Evolutionary conservation across 2,113 vertebrate species (phyloP).

Genomic region (Centropristis striata): DNA sequence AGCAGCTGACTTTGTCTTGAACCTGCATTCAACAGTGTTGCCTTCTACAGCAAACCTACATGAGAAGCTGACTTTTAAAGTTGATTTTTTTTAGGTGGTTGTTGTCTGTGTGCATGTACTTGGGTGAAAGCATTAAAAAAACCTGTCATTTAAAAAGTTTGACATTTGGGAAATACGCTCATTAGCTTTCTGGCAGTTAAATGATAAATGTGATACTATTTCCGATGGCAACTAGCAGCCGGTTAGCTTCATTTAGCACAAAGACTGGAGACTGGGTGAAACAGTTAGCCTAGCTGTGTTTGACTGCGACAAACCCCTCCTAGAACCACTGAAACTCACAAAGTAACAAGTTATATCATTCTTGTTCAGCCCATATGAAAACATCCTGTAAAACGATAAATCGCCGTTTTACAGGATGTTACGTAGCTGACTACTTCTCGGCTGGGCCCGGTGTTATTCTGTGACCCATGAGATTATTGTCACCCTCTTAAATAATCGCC

Average conservation of each 20-base stretch:
- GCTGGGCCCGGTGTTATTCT: background rate
- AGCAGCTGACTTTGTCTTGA: slow-evolving; percentile 55
- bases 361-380: background rate
- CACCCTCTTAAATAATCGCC: too few relatives aligned
- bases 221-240: background rate
- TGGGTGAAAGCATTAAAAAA: slow-evolving; percentile 49
- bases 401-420: background rate
- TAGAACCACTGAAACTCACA: background rate
- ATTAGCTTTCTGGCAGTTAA: background rate
- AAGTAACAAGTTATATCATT: too few relatives aligned
- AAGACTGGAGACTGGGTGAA: background rate
- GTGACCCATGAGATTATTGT: background rate
- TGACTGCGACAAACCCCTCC: background rate
- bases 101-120: slow-evolving; percentile 62
- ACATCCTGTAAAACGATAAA: background rate
- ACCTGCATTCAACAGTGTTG: slow-evolving; percentile 71
- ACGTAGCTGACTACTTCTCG: background rate
- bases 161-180: background rate
- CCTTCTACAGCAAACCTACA: slow-evolving; percentile 62
- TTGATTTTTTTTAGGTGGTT: slow-evolving; percentile 25
- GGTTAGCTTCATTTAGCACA: background rate
- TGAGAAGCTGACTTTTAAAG: slow-evolving; percentile 14
- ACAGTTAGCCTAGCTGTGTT: background rate
- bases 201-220: too few relatives aligned
- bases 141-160: background rate